Conservation (phyloP, 2,797 vertebrate genomes). For the Strix occidentalis region DNA sequence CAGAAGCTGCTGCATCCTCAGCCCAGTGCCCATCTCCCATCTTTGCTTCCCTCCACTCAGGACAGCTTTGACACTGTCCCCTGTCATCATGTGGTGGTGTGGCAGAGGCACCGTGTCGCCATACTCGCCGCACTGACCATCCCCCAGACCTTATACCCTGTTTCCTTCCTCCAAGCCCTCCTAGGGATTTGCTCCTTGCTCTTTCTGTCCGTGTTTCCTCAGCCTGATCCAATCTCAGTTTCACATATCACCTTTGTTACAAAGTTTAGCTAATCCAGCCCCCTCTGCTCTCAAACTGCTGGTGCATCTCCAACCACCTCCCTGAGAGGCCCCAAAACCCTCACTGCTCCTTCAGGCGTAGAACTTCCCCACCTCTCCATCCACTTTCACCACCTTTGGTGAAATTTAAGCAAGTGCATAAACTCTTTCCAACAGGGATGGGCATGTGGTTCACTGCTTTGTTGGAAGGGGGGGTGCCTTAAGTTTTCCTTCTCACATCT, state of each 20-base stretch:
- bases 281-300: not conserved
- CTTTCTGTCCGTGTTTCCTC: not conserved
- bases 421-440: not conserved
- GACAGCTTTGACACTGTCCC: not conserved
- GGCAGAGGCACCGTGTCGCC: not conserved
- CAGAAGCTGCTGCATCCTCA: not conserved
- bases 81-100: not conserved
- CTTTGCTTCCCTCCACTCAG: not conserved
- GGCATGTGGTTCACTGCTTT: fast-evolving
- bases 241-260: not conserved
- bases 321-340: not conserved
- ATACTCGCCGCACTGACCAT: not conserved
- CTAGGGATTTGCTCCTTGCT: not conserved
- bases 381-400: not conserved
- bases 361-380: not conserved
- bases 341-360: not conserved
- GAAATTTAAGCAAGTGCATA: not conserved
- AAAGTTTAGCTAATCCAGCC: not conserved
- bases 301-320: not conserved
- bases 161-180: not conserved
- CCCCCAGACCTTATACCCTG: not conserved
- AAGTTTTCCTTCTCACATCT: not conserved
- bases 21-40: not conserved
- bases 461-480: not conserved
- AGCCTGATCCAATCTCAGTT: not conserved